phyloP scores from a whole-genome alignment of 2,113 vertebrate genomes.

The Syngnathus typhle region DNA sequence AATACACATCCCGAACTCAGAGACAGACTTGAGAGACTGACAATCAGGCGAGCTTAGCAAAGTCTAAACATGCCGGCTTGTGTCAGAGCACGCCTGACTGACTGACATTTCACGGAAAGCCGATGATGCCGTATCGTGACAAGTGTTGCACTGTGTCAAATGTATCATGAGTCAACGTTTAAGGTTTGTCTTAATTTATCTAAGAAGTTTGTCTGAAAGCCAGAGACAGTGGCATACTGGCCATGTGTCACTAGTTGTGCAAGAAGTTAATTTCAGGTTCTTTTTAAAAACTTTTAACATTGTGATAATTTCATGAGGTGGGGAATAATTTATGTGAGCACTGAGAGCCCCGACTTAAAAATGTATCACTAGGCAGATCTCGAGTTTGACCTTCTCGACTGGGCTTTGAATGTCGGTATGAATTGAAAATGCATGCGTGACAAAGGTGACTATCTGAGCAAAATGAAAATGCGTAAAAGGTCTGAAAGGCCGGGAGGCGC shows the following conservation, averaged over 20 bases:
- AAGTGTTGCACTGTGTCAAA: not conserved
- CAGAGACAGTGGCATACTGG: not conserved
- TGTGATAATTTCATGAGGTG: constrained; percentile 35
- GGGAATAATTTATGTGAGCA: constrained; percentile 51
- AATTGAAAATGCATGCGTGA: constrained; percentile 35
- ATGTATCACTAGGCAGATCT: constrained; percentile 46
- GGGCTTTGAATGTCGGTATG: constrained; percentile 28
- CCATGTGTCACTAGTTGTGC: not conserved
- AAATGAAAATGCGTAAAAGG: constrained; percentile 16
- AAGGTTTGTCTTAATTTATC: not conserved
- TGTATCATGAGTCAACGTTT: not conserved
- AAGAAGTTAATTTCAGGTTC: not conserved
- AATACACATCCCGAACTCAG: not conserved
- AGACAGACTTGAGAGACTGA: not conserved
- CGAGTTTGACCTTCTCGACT: constrained; percentile 50
- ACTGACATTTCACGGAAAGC: not conserved
- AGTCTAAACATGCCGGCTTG: not conserved
- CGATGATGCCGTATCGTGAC: not conserved
- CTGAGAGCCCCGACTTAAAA: constrained; percentile 39
- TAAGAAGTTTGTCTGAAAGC: not conserved
- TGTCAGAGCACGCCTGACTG: not conserved
- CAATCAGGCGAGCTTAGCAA: not conserved
- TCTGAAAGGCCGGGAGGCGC: not conserved
- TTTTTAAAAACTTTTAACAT: not conserved
- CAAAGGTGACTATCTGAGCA: constrained; percentile 23